Evolutionary conservation across 2,888 invertebrate genomes (phyloP), one percentile per base, ranked within the genome.

Genomic region (Embidobia sp.): DNA sequence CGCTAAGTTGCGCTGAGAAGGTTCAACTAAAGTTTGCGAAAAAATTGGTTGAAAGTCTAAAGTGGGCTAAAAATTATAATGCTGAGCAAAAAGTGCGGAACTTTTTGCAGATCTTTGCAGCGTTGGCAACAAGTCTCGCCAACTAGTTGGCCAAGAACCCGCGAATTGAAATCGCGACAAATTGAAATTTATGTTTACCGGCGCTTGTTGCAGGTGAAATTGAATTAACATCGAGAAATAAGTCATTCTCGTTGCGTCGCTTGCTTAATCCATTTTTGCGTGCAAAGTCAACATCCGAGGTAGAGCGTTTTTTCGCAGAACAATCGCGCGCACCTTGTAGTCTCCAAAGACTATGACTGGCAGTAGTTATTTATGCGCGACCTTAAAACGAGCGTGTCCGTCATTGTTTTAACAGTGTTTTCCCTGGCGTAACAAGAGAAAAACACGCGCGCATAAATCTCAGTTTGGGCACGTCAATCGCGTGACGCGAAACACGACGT

Each of bases 111-210:
- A 44, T 3, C 3, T 59, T 59, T 37, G n/a, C n/a, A n/a, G n/a
- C n/a, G n/a, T 46, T 46, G 22, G 46, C 19, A 40, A 49, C 48
- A 49, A 49, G 48, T 63, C 49, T 37, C n/a, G n/a, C 15, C n/a
- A 10, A 26, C 22, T 57, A n/a, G 53, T 53, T 35, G 29, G 7
- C 26, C 8, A 31, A 22, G 61, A 27, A 61, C 19, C 8, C 19
- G 7, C 3, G 48, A 63, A 29, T 63, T 63, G 8, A 46, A 63
- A 48, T 49, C 44, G 42, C 13, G 11, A 11, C 1, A 44, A 31
- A 44, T 44, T 22, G n/a, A n/a, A n/a, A n/a, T n/a, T n/a, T n/a
- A n/a, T n/a, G n/a, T n/a, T n/a, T n/a, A n/a, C n/a, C n/a, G n/a
- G n/a, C n/a, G n/a, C n/a, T n/a, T n/a, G n/a, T n/a, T n/a, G n/a